phyloP scores from a whole-genome alignment of 2,797 vertebrate genomes.

The Siniperca obscura region DNA sequence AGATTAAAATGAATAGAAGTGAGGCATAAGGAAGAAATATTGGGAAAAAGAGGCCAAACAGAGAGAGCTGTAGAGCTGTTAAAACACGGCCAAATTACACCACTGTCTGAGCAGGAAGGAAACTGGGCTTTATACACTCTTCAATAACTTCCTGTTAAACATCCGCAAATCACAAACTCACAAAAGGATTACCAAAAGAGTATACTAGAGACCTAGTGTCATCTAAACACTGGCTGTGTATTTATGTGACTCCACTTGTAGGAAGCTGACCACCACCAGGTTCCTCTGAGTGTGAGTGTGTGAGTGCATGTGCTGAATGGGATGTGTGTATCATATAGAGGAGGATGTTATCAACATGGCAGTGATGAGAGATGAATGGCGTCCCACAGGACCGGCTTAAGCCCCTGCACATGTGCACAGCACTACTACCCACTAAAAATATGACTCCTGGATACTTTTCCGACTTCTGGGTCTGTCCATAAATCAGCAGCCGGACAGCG shows the following conservation, averaged over 20 bases:
- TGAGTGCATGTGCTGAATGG: conserved; percentile 58
- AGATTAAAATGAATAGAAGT: conserved; percentile 54
- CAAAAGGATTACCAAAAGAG: conserved; percentile 73
- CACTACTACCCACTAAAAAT: conserved; percentile 75
- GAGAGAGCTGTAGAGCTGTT: conserved; percentile 61
- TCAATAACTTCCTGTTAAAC: conserved; percentile 87
- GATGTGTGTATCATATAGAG: conserved; percentile 75
- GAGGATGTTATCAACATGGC: conserved; percentile 87
- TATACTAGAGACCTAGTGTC: conserved; percentile 65
- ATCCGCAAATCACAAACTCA: conserved; percentile 84
- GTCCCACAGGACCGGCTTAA: conserved; percentile 72
- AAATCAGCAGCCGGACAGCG: conserved; percentile 80
- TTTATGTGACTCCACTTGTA: conserved; percentile 82
- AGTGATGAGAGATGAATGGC: conserved; percentile 85
- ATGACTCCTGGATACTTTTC: conserved; percentile 82
- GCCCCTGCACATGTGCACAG: conserved; percentile 81
- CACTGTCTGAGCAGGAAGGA: conserved; percentile 84
- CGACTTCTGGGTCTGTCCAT: conserved; percentile 76
- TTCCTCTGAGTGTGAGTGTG: conserved; percentile 57
- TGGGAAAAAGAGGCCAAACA: conserved; percentile 34
- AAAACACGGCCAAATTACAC: conserved; percentile 74
- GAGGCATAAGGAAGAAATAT: conserved; percentile 49
- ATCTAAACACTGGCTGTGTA: conserved; percentile 83
- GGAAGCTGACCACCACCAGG: conserved; percentile 74
- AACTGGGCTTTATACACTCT: conserved; percentile 79